Base-by-base conservation (phyloP, 2,888 invertebrate species). In the Andrena haemorrhoa region DNA sequence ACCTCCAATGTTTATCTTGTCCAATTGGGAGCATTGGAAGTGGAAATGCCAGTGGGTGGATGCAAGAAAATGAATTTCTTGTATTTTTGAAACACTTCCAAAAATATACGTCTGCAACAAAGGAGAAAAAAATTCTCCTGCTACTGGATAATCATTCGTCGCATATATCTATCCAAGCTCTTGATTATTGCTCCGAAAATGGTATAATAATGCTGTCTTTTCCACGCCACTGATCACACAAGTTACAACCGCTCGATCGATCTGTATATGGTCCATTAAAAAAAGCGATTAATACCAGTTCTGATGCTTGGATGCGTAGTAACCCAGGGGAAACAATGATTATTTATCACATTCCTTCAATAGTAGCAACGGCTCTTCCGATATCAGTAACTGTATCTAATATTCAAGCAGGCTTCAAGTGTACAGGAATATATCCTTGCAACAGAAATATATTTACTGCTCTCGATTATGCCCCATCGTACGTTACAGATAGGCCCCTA, bases 201-300 rank as follows among this genome's bases (percentile, higher is more conserved):
- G n/a, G n/a, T n/a, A n/a, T n/a, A n/a, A n/a, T n/a, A n/a, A n/a
- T n/a, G n/a, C n/a, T n/a, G n/a, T n/a, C n/a, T 23, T 63, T 63
- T 16, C 20, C 31, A 58, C 16, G 31, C 2, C 58, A 58, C 29
- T 58, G 29, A 12, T 35, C 33, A 7, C 33, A 20, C 10, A 35
- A 35, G 20, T 16, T 63, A 4, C 23, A 63, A 41, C 35, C 41
- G 7, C n/a, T n/a, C 6, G 35, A 41, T 41, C 41, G 41, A 63
- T 63, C 35, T 5, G 35, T 63, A 41, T 63, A 63, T 35, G 12
- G 63, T 2, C 12, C 63, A 63, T 20, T 63, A n/a, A 63, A 41
- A 61, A 63, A 41, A 29, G 35, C 63, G 23, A 33, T 63, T 63
- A 41, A 63, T 12, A 63, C 20, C 35, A n/a, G 4, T 29, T 63